Percentiles rank a stretch among this genome's conserved stretches.
These are phyloP conservation scores for Lerista edwardsae DNA, from an alignment of 2,797 vertebrate genomes.

Conservation along the genomic window DNA sequence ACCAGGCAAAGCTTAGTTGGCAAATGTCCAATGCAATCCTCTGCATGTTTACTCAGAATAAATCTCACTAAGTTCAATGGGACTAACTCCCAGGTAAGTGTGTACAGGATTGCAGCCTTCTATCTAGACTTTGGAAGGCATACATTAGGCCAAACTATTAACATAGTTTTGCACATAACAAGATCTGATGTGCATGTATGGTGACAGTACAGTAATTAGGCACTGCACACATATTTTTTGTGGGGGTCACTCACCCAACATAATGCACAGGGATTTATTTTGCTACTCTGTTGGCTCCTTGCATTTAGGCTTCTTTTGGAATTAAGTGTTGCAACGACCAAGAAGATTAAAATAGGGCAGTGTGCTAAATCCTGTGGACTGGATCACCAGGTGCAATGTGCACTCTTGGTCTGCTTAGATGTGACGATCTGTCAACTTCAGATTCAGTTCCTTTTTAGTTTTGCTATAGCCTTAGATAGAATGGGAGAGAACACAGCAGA, in stretches of 20 bases:
- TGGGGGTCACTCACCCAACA: slow-evolving; percentile 38
- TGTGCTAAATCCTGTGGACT: neutral
- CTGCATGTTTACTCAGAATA: too few relatives aligned
- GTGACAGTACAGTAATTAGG: neutral
- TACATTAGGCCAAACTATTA: neutral
- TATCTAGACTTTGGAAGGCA: neutral
- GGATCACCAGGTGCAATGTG: neutral
- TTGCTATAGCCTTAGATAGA: neutral
- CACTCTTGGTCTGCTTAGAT: slow-evolving; percentile 34
- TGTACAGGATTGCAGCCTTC: too few relatives aligned
- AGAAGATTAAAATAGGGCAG: neutral
- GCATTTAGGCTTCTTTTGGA: neutral
- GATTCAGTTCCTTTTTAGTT: slow-evolving; percentile 27
- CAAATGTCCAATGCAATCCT: too few relatives aligned
- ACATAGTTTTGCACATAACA: slow-evolving; percentile 10
- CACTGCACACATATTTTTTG: slow-evolving; percentile 37
- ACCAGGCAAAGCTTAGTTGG: neutral
- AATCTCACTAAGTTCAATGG: too few relatives aligned
- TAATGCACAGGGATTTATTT: neutral
- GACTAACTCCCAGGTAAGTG: too few relatives aligned
- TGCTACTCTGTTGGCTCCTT: slow-evolving; percentile 24
- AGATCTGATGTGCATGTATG: neutral
- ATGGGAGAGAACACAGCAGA: slow-evolving; percentile 36
- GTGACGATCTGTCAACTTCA: slow-evolving; percentile 9
- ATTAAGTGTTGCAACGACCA: slow-evolving; percentile 22